Evolutionary conservation across 2,888 invertebrate genomes (phyloP), one percentile per base, ranked within the genome.

Genomic region (Apodemia duryi): DNA sequence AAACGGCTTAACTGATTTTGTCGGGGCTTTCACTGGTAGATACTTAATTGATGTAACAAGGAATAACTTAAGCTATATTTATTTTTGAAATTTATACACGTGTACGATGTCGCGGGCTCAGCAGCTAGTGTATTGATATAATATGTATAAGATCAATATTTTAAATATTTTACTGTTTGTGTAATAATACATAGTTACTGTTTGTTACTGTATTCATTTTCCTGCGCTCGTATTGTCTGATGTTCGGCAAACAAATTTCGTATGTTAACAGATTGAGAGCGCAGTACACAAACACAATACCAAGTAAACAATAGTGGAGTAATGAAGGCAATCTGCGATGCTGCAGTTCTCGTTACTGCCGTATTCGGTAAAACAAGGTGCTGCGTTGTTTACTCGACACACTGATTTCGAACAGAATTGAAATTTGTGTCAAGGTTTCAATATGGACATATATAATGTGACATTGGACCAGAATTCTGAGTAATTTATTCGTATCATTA

Each of bases 361-460:
- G 75, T 80, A 79, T 80, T 78, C 67, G 79, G 78, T 67, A 68
- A 72, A 66, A 57, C 69, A 69, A 70, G 70, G 68, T 63, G 66
- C 63, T 67, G 69, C 66, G 69, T 63, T 65, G 51, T 65, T 70
- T 64, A 69, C 64, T 69, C 71, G 70, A 66, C 67, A 64, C 67
- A 64, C 67, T 63, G 60, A 49, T 57, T 28, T 63, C 61, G 41
- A 65, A 67, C 64, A 66, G 21, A 68, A 63, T 65, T 65, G 65
- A 62, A 64, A 46, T 69, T 54, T 67, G 66, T 68, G 70, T 68
- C 71, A 71, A 68, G 71, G 70, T 66, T 64, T 61, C 9, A 11
- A 35, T 49, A 61, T 61, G 21, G 11, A 46, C 61, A 43, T 43
- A 41, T 41, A 32, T 41, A 41, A 13, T 46, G 21, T 64, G 46